Evolutionary conservation across 1,140 invertebrate species (phyloP).

Genomic region (Polypedilum pembai): DNA sequence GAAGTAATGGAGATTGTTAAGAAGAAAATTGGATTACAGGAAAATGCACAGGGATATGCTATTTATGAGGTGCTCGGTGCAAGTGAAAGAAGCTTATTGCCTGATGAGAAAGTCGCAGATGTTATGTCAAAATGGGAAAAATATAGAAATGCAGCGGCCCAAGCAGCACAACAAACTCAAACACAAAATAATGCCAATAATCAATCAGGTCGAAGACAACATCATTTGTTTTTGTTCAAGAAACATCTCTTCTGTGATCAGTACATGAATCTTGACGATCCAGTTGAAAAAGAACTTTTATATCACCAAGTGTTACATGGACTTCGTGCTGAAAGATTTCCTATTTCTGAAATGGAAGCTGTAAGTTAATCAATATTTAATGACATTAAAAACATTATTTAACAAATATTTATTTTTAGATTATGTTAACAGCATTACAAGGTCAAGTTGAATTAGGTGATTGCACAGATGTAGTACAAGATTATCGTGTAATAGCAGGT

Average conservation of each 20-base stretch:
- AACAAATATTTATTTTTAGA: conserved; percentile 47
- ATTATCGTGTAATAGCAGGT: conserved; percentile 66
- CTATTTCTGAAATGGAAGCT: conserved; percentile 85
- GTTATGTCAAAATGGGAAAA: conserved; percentile 94
- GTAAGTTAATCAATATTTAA: conserved; percentile 51
- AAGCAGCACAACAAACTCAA: conserved; percentile 43
- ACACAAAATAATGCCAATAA: conserved; percentile 31
- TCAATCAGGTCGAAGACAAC: conserved; percentile 39
- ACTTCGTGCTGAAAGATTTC: conserved; percentile 81
- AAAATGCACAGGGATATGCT: conserved; percentile 60
- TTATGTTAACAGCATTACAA: conserved; percentile 89
- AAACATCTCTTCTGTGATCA: conserved; percentile 88
- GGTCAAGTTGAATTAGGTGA: conserved; percentile 87
- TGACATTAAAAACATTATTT: background rate
- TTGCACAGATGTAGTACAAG: conserved; percentile 57
- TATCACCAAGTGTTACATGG: conserved; percentile 91
- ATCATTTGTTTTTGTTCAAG: conserved; percentile 73
- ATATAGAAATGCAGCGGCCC: conserved; percentile 57
- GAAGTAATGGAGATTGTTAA: conserved; percentile 86
- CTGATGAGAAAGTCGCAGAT: conserved; percentile 85
- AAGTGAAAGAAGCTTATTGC: conserved; percentile 72
- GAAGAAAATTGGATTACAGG: conserved; percentile 81
- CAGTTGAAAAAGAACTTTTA: conserved; percentile 90
- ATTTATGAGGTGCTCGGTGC: conserved; percentile 56
- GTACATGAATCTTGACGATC: conserved; percentile 75